Conservation (phyloP, 2,113 vertebrate species). For the Ailuropoda melanoleuca region DNA sequence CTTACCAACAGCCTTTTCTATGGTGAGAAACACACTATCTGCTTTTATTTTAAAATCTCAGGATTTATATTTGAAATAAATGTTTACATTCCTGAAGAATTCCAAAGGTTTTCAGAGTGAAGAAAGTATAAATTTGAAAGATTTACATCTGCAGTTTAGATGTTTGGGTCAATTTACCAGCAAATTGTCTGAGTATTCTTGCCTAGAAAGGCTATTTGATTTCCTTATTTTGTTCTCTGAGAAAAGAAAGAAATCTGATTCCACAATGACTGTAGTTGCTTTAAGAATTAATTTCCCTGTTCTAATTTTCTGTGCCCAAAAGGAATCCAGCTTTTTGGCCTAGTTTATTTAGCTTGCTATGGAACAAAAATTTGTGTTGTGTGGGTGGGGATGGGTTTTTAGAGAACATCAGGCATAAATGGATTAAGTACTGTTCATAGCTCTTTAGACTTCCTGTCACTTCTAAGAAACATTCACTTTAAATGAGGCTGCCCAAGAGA, state of each 20-base stretch:
- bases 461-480: neutral
- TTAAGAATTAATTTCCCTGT: slow-evolving; percentile 54
- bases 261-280: neutral
- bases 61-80: neutral
- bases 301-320: neutral
- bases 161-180: neutral
- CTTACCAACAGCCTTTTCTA: neutral
- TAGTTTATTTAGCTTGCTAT: slow-evolving; percentile 45
- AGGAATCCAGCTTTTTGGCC: slow-evolving; percentile 36
- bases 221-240: slow-evolving; percentile 20
- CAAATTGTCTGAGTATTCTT: neutral
- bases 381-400: neutral
- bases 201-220: neutral
- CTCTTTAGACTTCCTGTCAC: neutral
- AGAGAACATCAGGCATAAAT: slow-evolving; percentile 15
- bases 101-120: neutral
- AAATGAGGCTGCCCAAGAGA: neutral
- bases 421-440: neutral
- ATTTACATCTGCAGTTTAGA: neutral
- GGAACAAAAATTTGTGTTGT: neutral
- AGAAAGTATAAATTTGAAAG: neutral
- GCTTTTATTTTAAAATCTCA: neutral
- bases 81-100: neutral
- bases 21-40: neutral
- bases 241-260: slow-evolving; percentile 19